Evolutionary conservation across 2,888 invertebrate species (phyloP), one percentile per base, ranked within the genome.

Genomic region (Sarcophaga variegata): DNA sequence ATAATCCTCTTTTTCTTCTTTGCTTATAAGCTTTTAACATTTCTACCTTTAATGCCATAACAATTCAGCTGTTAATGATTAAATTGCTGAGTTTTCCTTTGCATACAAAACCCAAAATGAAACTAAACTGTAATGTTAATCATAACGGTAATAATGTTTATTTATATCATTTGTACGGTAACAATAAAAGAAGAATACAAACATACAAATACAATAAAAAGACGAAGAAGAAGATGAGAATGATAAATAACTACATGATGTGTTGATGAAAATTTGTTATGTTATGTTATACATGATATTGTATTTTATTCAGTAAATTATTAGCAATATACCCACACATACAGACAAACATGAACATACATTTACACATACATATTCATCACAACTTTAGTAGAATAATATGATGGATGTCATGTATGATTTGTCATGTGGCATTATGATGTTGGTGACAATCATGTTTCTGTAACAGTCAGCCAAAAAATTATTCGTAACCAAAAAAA

Each of bases 401-500:
- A 22, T 76, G 83, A 83, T 78, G 76, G 63, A 78, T 78, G 67
- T 78, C 83, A 74, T 78, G 66, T 83, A 72, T 62, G 78, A 74
- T 83, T 78, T 78, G 83, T 74, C 83, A 83, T 67, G 64, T 83
- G 78, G 70, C 37, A 67, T 83, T 67, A 83, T 67, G 62, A 47
- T 76, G 69, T 62, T 76, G 62, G 75, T 45, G 67, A 60, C 67
- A 69, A 78, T 67, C 17, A 59, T 69, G 63, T 75, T 81, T 76
- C 54, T 70, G 69, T 69, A 70, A 81, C 69, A 37, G 37, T 37
- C 75, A 69, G 76, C 62, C n/a, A 63, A 14, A 81, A 62, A 49
- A 69, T 81, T 25, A 60, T 5, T 49, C 49, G 76, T 63, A 17
- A 17, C 17, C 4, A 2, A 59, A 59, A 59, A 6, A 59, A 59